Evolutionary conservation across 1,140 invertebrate species (phyloP), one percentile per base, ranked within the genome.

Genomic region (Ips nitidus): DNA sequence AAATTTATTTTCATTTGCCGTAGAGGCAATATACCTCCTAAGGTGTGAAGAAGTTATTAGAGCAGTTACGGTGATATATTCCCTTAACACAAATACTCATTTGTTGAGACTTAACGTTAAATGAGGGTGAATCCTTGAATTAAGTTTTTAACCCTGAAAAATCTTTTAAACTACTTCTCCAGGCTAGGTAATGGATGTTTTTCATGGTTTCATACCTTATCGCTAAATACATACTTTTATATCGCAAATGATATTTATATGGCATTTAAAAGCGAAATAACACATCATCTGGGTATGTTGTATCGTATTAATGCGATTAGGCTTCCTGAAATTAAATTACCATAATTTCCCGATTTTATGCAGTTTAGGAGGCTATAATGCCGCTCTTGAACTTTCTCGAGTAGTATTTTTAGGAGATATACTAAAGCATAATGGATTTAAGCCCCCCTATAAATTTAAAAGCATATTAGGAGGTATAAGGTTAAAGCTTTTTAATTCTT

Each of bases 41-140:
- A 67, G 65, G 65, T 67, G 65, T 67, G 56, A 67, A 67, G 65
- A 67, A 67, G 55, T 59, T 67, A 67, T 67, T 67, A 67, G 65
- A 67, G 37, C 47, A 59, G 52, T 67, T 67, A 59, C 37, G 43
- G 55, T 67, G 65, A 67, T 67, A 67, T 67, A 67, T 67, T 67
- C 58, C 55, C 1, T 39, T 43, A 67, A 58, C 65, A 67, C 65
- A 67, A 67, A 59, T 47, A 67, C 3, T 38, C 55, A 67, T 67
- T 67, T 67, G 56, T 67, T 59, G 38, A 50, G 65, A 67, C 52
- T 53, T 65, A 56, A 65, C 41, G 43, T 52, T 65, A 65, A 65
- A 43, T 56, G 63, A 41, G n/a, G 56, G 63, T 42, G 56, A 65
- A 65, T 65, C 63, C 52, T 4, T 65, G 39, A 65, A 55, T 65